phyloP scores from a whole-genome alignment of 2,113 vertebrate species.

The Alces alces region DNA sequence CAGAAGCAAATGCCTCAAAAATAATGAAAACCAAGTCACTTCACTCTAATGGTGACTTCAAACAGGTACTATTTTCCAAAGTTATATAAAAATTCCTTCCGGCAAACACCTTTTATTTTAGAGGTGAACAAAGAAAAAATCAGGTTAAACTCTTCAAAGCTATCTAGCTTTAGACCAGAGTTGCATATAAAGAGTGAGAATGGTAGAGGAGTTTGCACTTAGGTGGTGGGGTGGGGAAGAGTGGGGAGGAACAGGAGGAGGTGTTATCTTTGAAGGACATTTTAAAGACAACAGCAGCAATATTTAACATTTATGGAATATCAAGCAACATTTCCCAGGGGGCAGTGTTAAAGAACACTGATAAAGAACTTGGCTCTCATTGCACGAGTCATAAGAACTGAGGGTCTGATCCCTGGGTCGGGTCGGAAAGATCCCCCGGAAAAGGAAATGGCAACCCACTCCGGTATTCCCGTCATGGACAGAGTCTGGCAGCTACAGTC shows the following conservation, averaged over 20 bases:
- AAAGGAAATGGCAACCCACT: neutral
- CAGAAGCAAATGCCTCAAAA: neutral
- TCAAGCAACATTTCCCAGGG: neutral
- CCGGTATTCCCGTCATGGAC: neutral
- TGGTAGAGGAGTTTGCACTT: neutral
- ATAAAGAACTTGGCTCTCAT: neutral
- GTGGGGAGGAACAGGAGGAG: neutral
- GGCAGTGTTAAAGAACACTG: neutral
- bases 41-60: neutral
- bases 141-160: neutral
- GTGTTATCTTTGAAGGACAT: neutral
- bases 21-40: neutral
- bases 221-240: rapidly evolving
- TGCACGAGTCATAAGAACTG: neutral
- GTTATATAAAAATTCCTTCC: constrained; percentile 4
- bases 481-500: neutral
- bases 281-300: neutral
- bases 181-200: neutral
- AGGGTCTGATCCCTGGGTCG: neutral
- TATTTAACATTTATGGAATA: neutral
- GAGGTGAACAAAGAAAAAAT: neutral
- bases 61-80: neutral
- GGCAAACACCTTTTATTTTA: neutral
- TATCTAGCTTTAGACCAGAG: neutral
- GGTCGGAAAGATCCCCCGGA: neutral